These are phyloP conservation scores for Euclidia mi DNA, from an alignment of 2,888 invertebrate genomes.

Conservation along the genomic window DNA sequence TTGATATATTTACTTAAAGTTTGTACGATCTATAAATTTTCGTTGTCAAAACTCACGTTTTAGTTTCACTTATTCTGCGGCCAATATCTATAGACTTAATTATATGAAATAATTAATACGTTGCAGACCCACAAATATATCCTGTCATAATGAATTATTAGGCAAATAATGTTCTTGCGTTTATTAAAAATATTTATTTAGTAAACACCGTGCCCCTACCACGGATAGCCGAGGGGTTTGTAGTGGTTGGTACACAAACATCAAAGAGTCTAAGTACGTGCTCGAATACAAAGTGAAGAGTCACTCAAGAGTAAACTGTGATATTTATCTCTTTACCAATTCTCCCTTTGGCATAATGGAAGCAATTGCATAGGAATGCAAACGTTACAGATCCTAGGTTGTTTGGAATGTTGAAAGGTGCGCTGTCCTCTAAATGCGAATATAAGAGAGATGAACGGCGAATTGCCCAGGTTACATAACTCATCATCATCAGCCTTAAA, in stretches of 20 bases:
- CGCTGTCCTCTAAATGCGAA: no score
- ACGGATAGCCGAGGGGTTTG: conserved; percentile 63
- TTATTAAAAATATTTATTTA: conserved; percentile 84
- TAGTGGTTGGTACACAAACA: conserved; percentile 80
- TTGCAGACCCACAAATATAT: conserved; percentile 40
- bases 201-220: conserved; percentile 72
- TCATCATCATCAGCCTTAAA: no score
- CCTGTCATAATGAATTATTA: conserved; percentile 76
- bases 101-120: conserved; percentile 32
- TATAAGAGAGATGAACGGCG: no score
- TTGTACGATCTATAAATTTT: no score
- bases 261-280: conserved; percentile 72
- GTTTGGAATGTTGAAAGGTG: no score
- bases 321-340: conserved; percentile 22
- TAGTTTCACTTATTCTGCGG: no score
- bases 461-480: no score
- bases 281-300: conserved; percentile 55
- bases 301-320: conserved; percentile 58
- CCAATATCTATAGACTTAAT: neutral
- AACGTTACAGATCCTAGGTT: no score
- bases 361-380: neutral
- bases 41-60: no score
- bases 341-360: neutral
- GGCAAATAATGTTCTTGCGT: conserved; percentile 75
- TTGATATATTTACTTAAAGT: no score